Conservation (phyloP, 30 jellyfish, hydroid and myxozoan genomes). For the Sanderia malayensis region DNA sequence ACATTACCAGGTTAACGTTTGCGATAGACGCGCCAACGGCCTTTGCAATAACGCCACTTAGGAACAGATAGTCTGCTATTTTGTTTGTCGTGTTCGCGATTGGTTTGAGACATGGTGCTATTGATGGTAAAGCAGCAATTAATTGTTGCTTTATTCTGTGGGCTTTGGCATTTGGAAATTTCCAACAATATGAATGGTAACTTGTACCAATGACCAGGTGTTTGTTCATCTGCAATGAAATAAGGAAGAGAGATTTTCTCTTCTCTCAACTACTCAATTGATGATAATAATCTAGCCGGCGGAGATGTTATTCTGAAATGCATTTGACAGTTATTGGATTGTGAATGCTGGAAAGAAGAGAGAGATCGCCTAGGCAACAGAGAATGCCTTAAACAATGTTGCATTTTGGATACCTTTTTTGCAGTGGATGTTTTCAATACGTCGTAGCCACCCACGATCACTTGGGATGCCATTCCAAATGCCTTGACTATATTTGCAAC, state of each 20-base stretch:
- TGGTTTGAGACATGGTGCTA: slow-evolving; percentile 16
- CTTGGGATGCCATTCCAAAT: slow-evolving; percentile 32
- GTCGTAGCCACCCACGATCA: slow-evolving; percentile 46
- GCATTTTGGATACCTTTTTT: slow-evolving; percentile 46
- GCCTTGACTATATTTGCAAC: slow-evolving; percentile 69
- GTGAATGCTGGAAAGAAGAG: no score
- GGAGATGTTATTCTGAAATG: no score
- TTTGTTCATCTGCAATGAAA: no score
- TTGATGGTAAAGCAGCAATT: neutral
- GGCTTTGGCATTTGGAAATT: slow-evolving; percentile 3
- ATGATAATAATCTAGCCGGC: no score
- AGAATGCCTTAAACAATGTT: no score
- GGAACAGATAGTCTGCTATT: slow-evolving; percentile 22
- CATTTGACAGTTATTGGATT: no score
- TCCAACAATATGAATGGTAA: slow-evolving; percentile 21
- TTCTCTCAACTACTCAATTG: no score
- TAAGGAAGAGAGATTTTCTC: no score
- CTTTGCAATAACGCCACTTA: slow-evolving; percentile 42
- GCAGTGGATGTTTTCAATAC: slow-evolving; percentile 41
- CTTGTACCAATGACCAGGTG: slow-evolving; percentile 39
- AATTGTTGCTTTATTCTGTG: slow-evolving; percentile 2
- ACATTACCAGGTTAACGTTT: slow-evolving; percentile 25
- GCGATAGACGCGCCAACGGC: slow-evolving; percentile 34
- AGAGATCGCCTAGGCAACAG: no score
- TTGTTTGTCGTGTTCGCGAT: slow-evolving; percentile 19